Base-by-base conservation (phyloP, 2,113 vertebrate species). In the Nycticorax nycticorax region DNA sequence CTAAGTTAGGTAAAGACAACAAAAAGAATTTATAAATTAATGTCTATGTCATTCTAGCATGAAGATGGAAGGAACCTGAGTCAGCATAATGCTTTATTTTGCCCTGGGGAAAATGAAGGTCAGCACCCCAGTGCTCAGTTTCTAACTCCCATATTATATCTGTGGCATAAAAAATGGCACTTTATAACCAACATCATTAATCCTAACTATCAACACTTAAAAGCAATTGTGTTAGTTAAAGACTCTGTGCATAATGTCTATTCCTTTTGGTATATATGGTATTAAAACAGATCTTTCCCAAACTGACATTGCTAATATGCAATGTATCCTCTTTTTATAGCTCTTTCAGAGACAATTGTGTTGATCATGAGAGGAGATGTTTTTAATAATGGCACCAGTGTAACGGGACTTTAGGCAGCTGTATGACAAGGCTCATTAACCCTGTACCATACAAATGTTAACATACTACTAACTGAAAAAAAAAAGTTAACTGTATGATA, bases 161-260 rank as follows among this genome's bases (percentile, higher is more conserved):
- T 69, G 20, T 39, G 24, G 10, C 14, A 78, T 41, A 88, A 81
- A 79, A 88, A 69, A 53, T 17, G 17, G 1, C 12, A 39, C 8
- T 75, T 88, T 33, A 28, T 66, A 92, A 39, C 15, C 3, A 55
- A 67, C 11, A 52, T 14, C 41, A 84, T 78, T 96, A 95, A 89
- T 89, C 50, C 33, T 81, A 91, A 81, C 27, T 72, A 84, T 27
- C 52, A 94, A 47, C 53, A 76, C n/a, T 94, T 78, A 76, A 68
- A 94, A 94, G 6, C 19, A 81, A 86, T 68, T 73, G 4, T n/a
- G 8, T 76, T 91, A 89, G 91, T 89, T 91, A 87, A 88, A 92
- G 35, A 67, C 20, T 89, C 27, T 62, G 17, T 67, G 43, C 4
- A 39, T 84, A 86, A 62, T 52, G 3, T 81, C 85, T 92, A 45